These are phyloP conservation scores for Mobula birostris DNA, from an alignment of 2,113 vertebrate genomes.

Conservation along the genomic window DNA sequence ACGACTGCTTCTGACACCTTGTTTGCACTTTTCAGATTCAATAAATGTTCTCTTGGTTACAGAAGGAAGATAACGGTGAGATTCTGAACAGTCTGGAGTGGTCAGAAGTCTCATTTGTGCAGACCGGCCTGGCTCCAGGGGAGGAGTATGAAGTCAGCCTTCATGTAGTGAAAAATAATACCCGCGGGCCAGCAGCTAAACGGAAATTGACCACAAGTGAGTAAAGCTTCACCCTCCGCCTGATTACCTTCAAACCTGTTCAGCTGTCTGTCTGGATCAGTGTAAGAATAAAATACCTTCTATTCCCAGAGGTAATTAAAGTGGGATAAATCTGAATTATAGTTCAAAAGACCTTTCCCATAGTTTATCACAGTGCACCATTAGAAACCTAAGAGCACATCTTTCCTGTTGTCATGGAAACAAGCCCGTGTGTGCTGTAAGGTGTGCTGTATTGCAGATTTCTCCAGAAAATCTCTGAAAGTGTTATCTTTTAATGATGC, in stretches of 20 bases:
- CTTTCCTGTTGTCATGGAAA: too few species aligned
- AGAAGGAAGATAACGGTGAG: constrained; percentile 90
- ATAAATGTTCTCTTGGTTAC: constrained; percentile 45
- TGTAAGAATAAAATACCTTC: not conserved
- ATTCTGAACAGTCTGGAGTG: constrained; percentile 77
- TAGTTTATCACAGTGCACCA: not conserved
- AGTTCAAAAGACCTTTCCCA: not conserved
- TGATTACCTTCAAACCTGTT: not conserved
- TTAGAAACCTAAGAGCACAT: too few species aligned
- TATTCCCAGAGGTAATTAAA: not conserved
- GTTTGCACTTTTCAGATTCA: not conserved
- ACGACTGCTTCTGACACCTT: fast-evolving
- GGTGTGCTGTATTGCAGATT: too few species aligned
- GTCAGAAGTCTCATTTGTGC: constrained; percentile 80
- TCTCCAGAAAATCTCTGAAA: too few species aligned
- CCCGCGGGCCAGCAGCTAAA: constrained; percentile 74
- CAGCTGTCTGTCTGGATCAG: not conserved
- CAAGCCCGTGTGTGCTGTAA: too few species aligned
- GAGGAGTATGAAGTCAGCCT: constrained; percentile 93
- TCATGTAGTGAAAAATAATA: constrained; percentile 87
- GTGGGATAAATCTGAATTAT: not conserved
- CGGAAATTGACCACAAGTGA: constrained; percentile 83
- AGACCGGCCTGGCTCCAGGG: constrained; percentile 86
- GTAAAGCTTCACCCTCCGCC: constrained; percentile 42
- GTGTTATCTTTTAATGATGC: too few species aligned